Evolutionary conservation across 2,797 vertebrate species (phyloP), one percentile per base, ranked within the genome.

Genomic region (Chanos chanos): DNA sequence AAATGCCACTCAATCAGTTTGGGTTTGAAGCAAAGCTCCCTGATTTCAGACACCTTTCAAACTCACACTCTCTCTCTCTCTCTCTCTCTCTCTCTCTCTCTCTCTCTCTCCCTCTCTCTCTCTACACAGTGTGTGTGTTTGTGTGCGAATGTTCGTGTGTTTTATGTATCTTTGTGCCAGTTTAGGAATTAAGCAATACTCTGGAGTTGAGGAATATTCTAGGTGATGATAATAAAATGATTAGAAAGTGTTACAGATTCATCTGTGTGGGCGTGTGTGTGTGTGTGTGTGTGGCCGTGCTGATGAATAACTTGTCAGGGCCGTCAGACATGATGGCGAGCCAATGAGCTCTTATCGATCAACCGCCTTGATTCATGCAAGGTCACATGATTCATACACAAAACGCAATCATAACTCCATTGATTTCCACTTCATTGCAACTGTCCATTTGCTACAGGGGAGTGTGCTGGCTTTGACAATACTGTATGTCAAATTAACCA

Each of bases 1-100:
- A 66, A 73, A 69, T 69, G 62, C 43, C 66, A 70, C 56, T 72
- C 37, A 54, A 64, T 73, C 57, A 47, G 56, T 65, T 43, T 40
- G 19, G 45, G 49, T 55, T 47, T 53, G 36, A 54, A 41, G n/a
- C 69, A 30, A 36, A 44, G 52, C 70, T 57, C 52, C 44, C 37
- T 49, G 61, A 63, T 62, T 62, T 70, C 61, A 73, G 64, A 55
- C 41, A 51, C 59, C 66, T 44, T 61, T 59, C 44, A 59, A 25
- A 25, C 24, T 25, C 25, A 25, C 6, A 5, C 24, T 25, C 25
- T 25, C 24, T 24, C 6, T 5, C 25, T 6, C 24, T 25, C 24
- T 25, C 2, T 25, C 24, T 25, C 24, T 25, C 22, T 24, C 4
- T 2, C 6, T 4, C 6, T 25, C 4, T 4, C 24, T 1, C 24